Evolutionary conservation across 2,888 invertebrate genomes (phyloP).

Genomic region (Ichneumoninae sp.): DNA sequence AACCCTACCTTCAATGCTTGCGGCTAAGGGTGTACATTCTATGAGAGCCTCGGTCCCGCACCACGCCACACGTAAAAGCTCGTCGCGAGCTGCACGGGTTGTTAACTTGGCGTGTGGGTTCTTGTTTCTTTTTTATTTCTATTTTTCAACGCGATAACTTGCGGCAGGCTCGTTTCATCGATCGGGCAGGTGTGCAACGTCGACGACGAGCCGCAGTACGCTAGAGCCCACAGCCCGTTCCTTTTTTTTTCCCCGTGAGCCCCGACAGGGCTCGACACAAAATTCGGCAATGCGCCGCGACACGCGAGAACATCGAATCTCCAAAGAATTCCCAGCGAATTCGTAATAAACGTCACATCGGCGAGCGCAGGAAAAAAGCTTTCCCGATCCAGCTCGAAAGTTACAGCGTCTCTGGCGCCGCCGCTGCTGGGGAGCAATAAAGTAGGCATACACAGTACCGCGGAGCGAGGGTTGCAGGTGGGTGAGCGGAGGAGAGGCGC

Average conservation of each 20-base stretch:
- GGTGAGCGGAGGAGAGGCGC: slow-evolving; percentile 59
- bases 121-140: slow-evolving; percentile 29
- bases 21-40: not conserved
- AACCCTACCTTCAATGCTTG: slow-evolving; percentile 49
- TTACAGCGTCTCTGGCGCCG: not conserved
- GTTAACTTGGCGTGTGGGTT: slow-evolving; percentile 55
- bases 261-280: not conserved
- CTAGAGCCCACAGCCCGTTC: not conserved
- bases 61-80: slow-evolving; percentile 56
- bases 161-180: slow-evolving; percentile 51
- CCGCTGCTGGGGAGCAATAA: slow-evolving; percentile 37
- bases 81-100: slow-evolving; percentile 49
- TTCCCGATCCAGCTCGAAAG: slow-evolving; percentile 17
- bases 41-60: slow-evolving; percentile 41
- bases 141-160: slow-evolving; percentile 57
- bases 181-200: slow-evolving; percentile 27
- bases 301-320: not conserved
- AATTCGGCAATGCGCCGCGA: not conserved
- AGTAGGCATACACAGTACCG: slow-evolving; percentile 33
- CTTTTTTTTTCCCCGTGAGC: not conserved
- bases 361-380: not conserved
- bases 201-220: slow-evolving; percentile 15
- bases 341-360: slow-evolving; percentile 24
- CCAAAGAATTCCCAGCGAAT: slow-evolving; percentile 3
- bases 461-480: slow-evolving; percentile 23